Percentiles rank a stretch among this genome's conserved stretches.
Conservation (phyloP, 2,888 invertebrate genomes). For the Atrina japonica region DNA sequence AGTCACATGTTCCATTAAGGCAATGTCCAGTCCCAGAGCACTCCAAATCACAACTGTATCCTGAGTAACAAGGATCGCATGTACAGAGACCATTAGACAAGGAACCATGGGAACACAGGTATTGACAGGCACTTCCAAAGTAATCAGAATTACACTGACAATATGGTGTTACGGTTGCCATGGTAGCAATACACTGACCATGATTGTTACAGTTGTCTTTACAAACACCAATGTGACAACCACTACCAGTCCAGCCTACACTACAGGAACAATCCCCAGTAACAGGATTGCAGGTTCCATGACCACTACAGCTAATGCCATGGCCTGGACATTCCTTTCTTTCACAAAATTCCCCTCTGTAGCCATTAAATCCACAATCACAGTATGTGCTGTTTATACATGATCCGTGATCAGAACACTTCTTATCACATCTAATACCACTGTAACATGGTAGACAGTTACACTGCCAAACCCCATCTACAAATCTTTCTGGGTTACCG, state of each 20-base stretch:
- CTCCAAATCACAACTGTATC: slow-evolving; percentile 44
- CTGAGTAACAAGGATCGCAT: slow-evolving; percentile 54
- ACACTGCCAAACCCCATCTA: slow-evolving; percentile 58
- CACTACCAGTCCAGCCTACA: slow-evolving; percentile 62
- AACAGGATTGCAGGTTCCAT: slow-evolving; percentile 63
- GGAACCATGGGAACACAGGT: slow-evolving; percentile 47
- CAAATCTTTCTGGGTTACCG: slow-evolving; percentile 31
- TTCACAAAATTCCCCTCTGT: slow-evolving; percentile 63
- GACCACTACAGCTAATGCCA: slow-evolving; percentile 56
- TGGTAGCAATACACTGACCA: slow-evolving; percentile 55
- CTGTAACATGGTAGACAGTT: slow-evolving; percentile 64
- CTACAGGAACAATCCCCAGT: slow-evolving; percentile 61
- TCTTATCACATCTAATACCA: slow-evolving; percentile 59
- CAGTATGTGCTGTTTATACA: slow-evolving; percentile 53
- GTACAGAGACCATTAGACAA: slow-evolving; percentile 43
- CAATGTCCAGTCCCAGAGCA: slow-evolving; percentile 52
- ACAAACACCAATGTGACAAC: slow-evolving; percentile 63
- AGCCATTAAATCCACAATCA: slow-evolving; percentile 62
- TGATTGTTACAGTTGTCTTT: slow-evolving; percentile 58
- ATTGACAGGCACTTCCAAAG: slow-evolving; percentile 47
- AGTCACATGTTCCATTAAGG: slow-evolving; percentile 56
- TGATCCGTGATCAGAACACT: slow-evolving; percentile 58
- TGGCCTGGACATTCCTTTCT: slow-evolving; percentile 65
- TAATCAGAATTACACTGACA: slow-evolving; percentile 50
- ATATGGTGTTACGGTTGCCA: slow-evolving; percentile 37